phyloP scores from a whole-genome alignment of 1,140 invertebrate species.

The Cotesia chilonis region DNA sequence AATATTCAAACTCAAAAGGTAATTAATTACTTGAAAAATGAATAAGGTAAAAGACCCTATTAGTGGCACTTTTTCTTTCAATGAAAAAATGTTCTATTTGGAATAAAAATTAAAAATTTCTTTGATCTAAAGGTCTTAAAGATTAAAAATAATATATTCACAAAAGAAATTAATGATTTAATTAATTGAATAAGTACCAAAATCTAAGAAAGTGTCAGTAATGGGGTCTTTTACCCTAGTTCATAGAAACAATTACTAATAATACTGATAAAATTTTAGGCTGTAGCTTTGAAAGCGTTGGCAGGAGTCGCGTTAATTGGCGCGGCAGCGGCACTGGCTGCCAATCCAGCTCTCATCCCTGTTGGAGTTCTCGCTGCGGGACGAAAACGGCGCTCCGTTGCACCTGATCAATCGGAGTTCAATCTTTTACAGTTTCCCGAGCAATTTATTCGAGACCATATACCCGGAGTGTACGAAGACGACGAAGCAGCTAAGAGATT shows the following conservation, averaged over 20 bases:
- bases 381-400: constrained; percentile 54
- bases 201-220: too few relatives aligned
- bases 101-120: too few relatives aligned
- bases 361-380: constrained; percentile 74
- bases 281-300: constrained; percentile 73
- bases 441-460: constrained; percentile 25
- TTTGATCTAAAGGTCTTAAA: too few relatives aligned
- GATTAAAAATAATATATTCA: too few relatives aligned
- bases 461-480: constrained; percentile 24
- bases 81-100: too few relatives aligned
- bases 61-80: too few relatives aligned
- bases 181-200: too few relatives aligned
- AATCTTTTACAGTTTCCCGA: constrained; percentile 23
- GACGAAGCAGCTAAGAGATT: constrained; percentile 38
- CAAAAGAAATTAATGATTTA: too few relatives aligned
- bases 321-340: constrained; percentile 78
- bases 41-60: too few relatives aligned
- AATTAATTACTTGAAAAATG: neutral
- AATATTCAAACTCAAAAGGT: constrained; percentile 60
- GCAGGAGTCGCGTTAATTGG: constrained; percentile 81
- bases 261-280: constrained; percentile 49
- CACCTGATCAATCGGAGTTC: neutral
- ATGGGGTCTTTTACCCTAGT: too few relatives aligned
- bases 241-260: too few relatives aligned
- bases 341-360: constrained; percentile 79